Conservation (phyloP, 1,140 invertebrate genomes). For the Potamilus streckersoni region DNA sequence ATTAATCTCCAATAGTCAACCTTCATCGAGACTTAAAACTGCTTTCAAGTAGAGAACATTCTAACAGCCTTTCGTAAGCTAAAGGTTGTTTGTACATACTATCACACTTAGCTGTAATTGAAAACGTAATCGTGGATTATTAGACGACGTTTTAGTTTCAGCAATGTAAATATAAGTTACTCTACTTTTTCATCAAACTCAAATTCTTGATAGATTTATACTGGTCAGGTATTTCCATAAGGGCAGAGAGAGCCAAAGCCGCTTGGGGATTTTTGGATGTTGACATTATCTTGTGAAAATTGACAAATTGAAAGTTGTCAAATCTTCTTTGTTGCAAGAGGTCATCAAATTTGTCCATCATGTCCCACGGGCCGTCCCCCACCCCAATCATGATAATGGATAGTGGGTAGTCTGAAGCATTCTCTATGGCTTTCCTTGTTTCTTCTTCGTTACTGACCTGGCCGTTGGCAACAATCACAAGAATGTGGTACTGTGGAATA, state of each 20-base stretch:
- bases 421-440: conserved; percentile 69
- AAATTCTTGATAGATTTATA: conserved; percentile 67
- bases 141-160: no score
- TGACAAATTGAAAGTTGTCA: conserved; percentile 72
- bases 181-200: conserved; percentile 34
- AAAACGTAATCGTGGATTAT: no score
- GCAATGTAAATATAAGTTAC: no score
- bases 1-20: no score
- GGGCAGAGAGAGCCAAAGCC: conserved; percentile 67
- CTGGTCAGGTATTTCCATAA: conserved; percentile 71
- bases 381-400: conserved; percentile 71
- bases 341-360: conserved; percentile 71
- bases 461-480: conserved; percentile 71
- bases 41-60: no score
- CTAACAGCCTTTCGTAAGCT: no score
- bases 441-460: conserved; percentile 69
- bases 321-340: conserved; percentile 69
- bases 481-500: conserved; percentile 66
- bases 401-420: conserved; percentile 70
- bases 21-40: no score
- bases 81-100: no score
- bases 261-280: conserved; percentile 60
- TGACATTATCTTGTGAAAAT: conserved; percentile 63
- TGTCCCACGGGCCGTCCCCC: conserved; percentile 72
- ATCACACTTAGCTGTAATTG: no score